Conservation (phyloP, 2,797 vertebrate genomes). For the Cyprinella venusta region DNA sequence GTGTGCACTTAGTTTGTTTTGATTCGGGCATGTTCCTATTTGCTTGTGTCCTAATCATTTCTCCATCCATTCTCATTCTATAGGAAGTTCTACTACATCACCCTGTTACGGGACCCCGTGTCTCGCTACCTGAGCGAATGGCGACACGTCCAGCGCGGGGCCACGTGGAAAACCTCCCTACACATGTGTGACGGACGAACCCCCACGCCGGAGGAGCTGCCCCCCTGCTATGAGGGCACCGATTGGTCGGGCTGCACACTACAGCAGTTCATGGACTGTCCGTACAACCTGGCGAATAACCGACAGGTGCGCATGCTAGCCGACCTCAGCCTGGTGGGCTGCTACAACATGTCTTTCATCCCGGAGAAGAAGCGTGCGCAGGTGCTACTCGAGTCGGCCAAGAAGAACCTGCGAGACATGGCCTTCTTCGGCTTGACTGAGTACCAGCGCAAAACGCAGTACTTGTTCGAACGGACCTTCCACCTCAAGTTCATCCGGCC, state of each 20-base stretch:
- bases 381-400: slow-evolving; percentile 94
- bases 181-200: slow-evolving; percentile 98
- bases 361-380: slow-evolving; percentile 94
- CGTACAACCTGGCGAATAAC: slow-evolving; percentile 96
- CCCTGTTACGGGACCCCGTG: slow-evolving; percentile 92
- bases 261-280: slow-evolving; percentile 98
- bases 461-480: slow-evolving; percentile 98
- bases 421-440: slow-evolving; percentile 98
- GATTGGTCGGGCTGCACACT: slow-evolving; percentile 98
- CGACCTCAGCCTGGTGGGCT: slow-evolving; percentile 93
- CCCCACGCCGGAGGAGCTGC: slow-evolving; percentile 93
- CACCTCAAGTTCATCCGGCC: slow-evolving; percentile 95
- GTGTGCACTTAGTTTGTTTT: neutral
- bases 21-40: neutral
- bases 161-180: slow-evolving; percentile 97
- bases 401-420: slow-evolving; percentile 98
- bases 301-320: slow-evolving; percentile 94
- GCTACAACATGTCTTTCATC: slow-evolving; percentile 98
- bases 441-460: slow-evolving; percentile 99
- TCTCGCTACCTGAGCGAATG: slow-evolving; percentile 98
- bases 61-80: neutral
- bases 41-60: neutral
- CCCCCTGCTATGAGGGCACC: slow-evolving; percentile 93
- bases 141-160: slow-evolving; percentile 95
- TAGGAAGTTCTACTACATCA: slow-evolving; percentile 99